Evolutionary conservation across 2,113 vertebrate genomes (phyloP).

Genomic region (Corythoichthys intestinalis): DNA sequence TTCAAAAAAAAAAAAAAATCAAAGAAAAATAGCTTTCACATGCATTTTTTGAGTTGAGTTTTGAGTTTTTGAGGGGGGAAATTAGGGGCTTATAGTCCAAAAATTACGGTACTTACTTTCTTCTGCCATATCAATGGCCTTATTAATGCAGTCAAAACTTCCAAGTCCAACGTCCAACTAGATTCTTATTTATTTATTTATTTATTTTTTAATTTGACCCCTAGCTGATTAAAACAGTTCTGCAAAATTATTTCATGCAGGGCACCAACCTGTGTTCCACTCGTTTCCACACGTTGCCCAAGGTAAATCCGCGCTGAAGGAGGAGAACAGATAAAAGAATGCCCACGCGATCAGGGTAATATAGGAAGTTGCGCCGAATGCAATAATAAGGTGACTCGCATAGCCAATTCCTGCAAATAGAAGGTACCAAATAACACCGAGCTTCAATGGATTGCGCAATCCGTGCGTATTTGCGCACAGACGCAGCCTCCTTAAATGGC

Average conservation of each 20-base stretch:
- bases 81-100: too few relatives aligned
- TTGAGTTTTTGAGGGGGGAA: too few relatives aligned
- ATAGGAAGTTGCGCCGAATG: conserved; percentile 52
- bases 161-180: background rate
- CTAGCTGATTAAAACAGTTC: too few relatives aligned
- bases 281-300: conserved; percentile 55
- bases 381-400: conserved; percentile 56
- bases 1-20: too few relatives aligned
- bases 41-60: too few relatives aligned
- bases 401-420: conserved; percentile 49
- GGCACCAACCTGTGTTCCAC: conserved; percentile 56
- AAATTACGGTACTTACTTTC: too few relatives aligned
- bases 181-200: too few relatives aligned
- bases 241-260: background rate
- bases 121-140: too few relatives aligned
- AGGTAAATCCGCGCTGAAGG: conserved; percentile 44
- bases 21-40: too few relatives aligned
- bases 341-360: conserved; percentile 51
- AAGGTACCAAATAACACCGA: background rate
- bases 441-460: background rate
- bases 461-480: conserved; percentile 9
- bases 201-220: background rate
- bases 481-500: background rate
- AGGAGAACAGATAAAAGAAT: conserved; percentile 56
- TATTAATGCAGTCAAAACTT: background rate